These are phyloP conservation scores for Tonatia bakeri DNA, from an alignment of 2,113 vertebrate genomes.

Conservation along the genomic window DNA sequence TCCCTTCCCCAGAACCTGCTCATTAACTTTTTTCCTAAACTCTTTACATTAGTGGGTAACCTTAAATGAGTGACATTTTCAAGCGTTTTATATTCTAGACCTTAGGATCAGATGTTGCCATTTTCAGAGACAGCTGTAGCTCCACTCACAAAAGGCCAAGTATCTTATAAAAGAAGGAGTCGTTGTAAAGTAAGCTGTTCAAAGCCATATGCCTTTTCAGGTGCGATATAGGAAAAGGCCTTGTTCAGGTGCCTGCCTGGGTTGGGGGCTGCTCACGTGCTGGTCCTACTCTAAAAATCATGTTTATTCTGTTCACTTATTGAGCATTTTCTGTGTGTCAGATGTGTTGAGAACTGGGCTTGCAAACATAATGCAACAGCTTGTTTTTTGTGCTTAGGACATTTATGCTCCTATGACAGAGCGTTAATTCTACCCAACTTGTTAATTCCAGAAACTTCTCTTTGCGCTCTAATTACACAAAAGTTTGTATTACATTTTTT, in stretches of 20 bases:
- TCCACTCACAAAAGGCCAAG: constrained; percentile 71
- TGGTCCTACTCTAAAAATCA: neutral
- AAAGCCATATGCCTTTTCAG: constrained; percentile 65
- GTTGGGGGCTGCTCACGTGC: neutral
- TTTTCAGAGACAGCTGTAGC: constrained; percentile 74
- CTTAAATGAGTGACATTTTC: constrained; percentile 75
- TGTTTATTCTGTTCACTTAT: neutral
- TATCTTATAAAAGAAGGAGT: constrained; percentile 70
- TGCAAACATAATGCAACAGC: neutral
- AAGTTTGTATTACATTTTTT: neutral
- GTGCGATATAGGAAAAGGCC: neutral
- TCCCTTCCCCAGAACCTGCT: neutral
- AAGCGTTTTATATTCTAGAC: constrained; percentile 63
- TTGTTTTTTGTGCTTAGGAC: neutral
- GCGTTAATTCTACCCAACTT: neutral
- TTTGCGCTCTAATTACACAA: neutral
- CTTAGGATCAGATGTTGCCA: constrained; percentile 74
- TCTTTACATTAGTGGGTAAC: constrained; percentile 54
- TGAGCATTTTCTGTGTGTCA: neutral
- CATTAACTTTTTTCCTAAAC: constrained; percentile 25
- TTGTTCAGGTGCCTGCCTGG: neutral
- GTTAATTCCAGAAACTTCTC: neutral
- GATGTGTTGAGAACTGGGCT: neutral
- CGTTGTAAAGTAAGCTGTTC: constrained; percentile 63
- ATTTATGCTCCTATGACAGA: neutral